Conservation (phyloP, 2,888 invertebrate genomes). For the Rhyacophila evoluta region DNA sequence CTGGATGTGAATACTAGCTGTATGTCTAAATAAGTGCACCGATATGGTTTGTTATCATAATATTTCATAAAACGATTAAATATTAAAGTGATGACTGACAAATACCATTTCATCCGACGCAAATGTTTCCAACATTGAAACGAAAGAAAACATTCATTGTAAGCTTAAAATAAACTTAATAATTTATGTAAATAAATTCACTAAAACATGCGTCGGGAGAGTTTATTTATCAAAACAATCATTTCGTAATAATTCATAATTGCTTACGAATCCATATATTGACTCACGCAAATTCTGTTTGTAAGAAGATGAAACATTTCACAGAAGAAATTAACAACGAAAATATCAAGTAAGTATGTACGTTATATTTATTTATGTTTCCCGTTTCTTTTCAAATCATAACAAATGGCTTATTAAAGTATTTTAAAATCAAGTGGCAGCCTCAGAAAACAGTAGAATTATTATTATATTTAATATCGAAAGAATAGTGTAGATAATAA, state of each 20-base stretch:
- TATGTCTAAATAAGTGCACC: slow-evolving; percentile 42
- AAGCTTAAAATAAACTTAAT: slow-evolving; percentile 32
- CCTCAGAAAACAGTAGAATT: too few relatives aligned
- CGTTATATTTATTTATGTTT: background rate
- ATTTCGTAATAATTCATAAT: slow-evolving; percentile 44
- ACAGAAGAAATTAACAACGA: slow-evolving; percentile 11
- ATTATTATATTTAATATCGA: too few relatives aligned
- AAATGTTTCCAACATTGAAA: slow-evolving; percentile 42
- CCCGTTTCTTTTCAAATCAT: background rate
- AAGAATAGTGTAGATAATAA: too few relatives aligned
- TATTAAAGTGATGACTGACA: slow-evolving; percentile 72
- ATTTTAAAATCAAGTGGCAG: too few relatives aligned
- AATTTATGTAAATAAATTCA: slow-evolving; percentile 39
- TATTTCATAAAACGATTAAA: slow-evolving; percentile 74
- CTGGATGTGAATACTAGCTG: slow-evolving; percentile 45
- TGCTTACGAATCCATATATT: background rate
- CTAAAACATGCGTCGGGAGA: background rate
- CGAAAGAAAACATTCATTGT: slow-evolving; percentile 42
- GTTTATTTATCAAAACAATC: slow-evolving; percentile 38
- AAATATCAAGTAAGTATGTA: background rate
- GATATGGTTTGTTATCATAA: slow-evolving; percentile 70
- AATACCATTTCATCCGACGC: slow-evolving; percentile 59
- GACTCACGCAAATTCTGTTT: background rate
- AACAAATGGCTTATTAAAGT: background rate
- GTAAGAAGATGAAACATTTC: background rate